phyloP scores from a whole-genome alignment of 2,888 invertebrate genomes.

The Leucophenga montana region DNA sequence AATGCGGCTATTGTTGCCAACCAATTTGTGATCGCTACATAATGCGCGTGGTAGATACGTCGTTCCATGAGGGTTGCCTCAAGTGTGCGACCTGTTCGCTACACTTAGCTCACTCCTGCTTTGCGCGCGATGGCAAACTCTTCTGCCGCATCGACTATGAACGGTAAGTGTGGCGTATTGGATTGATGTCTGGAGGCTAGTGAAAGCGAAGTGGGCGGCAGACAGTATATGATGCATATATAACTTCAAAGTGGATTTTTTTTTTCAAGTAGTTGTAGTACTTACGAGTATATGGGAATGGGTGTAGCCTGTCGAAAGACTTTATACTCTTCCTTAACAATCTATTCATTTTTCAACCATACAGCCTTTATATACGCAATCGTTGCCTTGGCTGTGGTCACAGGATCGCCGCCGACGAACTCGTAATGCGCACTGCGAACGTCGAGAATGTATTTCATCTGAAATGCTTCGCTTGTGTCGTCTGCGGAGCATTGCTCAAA shows the following conservation, averaged over 20 bases:
- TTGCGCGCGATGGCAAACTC: slow-evolving; percentile 82
- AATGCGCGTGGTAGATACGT: slow-evolving; percentile 82
- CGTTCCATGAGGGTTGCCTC: slow-evolving; percentile 85
- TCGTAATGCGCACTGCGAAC: slow-evolving; percentile 81
- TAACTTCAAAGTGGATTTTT: background rate
- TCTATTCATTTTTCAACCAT: slow-evolving; percentile 34
- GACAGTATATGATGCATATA: background rate
- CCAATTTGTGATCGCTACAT: slow-evolving; percentile 84
- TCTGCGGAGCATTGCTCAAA: slow-evolving; percentile 83
- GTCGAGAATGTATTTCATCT: slow-evolving; percentile 84
- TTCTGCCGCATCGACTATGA: slow-evolving; percentile 87
- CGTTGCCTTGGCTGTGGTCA: slow-evolving; percentile 83
- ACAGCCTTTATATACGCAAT: slow-evolving; percentile 82
- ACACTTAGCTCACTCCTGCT: slow-evolving; percentile 83
- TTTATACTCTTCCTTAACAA: slow-evolving; percentile 9
- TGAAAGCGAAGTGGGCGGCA: background rate
- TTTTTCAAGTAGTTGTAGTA: background rate
- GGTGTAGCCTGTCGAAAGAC: background rate
- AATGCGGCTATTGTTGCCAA: slow-evolving; percentile 81
- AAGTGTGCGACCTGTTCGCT: slow-evolving; percentile 83
- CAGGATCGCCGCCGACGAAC: slow-evolving; percentile 81
- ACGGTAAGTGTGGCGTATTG: slow-evolving; percentile 75
- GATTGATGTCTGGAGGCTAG: background rate
- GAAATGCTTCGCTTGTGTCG: slow-evolving; percentile 85
- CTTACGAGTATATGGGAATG: background rate